Evolutionary conservation across 2,888 invertebrate genomes (phyloP), one percentile per base, ranked within the genome.

Genomic region (Leucophenga maculata): DNA sequence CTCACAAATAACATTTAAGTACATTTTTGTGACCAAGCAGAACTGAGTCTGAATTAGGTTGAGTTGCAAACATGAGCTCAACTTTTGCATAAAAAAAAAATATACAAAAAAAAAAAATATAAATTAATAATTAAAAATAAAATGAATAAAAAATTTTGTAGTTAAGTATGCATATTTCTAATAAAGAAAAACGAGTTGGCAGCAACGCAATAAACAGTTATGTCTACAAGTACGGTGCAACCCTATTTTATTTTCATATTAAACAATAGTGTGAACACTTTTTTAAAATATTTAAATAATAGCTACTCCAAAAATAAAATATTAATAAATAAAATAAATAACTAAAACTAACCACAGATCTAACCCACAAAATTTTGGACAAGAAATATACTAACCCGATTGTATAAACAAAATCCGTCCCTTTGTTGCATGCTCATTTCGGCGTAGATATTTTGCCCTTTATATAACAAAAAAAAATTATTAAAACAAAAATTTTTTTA

Each of bases 21-120:
- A 64, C 8, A 72, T 74, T 75, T 76, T 78, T 82, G 82, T 77
- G 80, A 80, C 80, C 83, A 80, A 83, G 74, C 80, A 82, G 80
- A 75, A 72, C 68, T 75, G 83, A 80, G 80, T 80, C 80, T 80
- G 80, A 82, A 83, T 72, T 75, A 83, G 74, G 74, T 75, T 83
- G 77, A 77, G 76, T 79, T 80, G 78, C 76, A 74, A 73, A 46
- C 18, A 44, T 20, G 13, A 69, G 66, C 32, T 59, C 64, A 70
- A 69, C 54, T 39, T 39, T 39, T 39, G 9, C 39, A 39, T 39
- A 39, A 39, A 39, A 39, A 52, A 31, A 50, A 65, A 20, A 52
- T 22, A 75, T 59, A 62, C 60, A 75, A 68, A 48, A 71, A 70
- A 69, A 65, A 18, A 54, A 57, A 14, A 55, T 54, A 44, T 6